phyloP scores from a whole-genome alignment of 2,888 invertebrate genomes.

The Xestia sexstrigata region DNA sequence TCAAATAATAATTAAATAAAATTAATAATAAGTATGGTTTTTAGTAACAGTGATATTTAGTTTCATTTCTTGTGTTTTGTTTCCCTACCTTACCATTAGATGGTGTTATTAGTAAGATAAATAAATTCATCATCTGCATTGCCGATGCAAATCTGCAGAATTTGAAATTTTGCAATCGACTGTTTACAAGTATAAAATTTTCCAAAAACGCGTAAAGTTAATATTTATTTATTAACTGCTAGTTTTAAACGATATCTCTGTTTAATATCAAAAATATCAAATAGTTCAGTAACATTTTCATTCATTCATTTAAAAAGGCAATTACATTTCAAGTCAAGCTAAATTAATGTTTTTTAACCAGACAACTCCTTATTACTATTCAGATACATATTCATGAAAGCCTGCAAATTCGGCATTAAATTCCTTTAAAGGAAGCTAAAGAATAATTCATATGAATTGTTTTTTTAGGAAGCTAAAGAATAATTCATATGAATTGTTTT shows the following conservation, averaged over 20 bases:
- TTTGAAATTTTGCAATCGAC: neutral
- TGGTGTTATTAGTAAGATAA: neutral
- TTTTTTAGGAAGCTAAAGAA: slow-evolving; percentile 29
- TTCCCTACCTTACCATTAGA: neutral
- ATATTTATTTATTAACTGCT: neutral
- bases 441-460: slow-evolving; percentile 26
- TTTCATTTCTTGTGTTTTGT: neutral
- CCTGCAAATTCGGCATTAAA: slow-evolving; percentile 17
- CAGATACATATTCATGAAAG: slow-evolving; percentile 36
- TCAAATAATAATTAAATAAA: too few relatives aligned
- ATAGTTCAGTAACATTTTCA: neutral
- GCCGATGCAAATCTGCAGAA: too few relatives aligned
- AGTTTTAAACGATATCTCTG: neutral
- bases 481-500: slow-evolving; percentile 28
- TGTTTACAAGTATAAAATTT: neutral
- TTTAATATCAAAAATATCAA: neutral
- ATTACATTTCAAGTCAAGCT: slow-evolving; percentile 7
- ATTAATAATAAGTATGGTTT: too few relatives aligned
- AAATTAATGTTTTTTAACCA: slow-evolving; percentile 9
- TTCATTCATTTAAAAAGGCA: neutral
- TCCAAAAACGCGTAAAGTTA: neutral
- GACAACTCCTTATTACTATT: neutral
- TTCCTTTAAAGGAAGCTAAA: slow-evolving; percentile 5
- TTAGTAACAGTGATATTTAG: neutral
- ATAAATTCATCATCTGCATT: neutral